Base-by-base conservation (phyloP, 2,888 invertebrate species). In the Nomada fabriciana region DNA sequence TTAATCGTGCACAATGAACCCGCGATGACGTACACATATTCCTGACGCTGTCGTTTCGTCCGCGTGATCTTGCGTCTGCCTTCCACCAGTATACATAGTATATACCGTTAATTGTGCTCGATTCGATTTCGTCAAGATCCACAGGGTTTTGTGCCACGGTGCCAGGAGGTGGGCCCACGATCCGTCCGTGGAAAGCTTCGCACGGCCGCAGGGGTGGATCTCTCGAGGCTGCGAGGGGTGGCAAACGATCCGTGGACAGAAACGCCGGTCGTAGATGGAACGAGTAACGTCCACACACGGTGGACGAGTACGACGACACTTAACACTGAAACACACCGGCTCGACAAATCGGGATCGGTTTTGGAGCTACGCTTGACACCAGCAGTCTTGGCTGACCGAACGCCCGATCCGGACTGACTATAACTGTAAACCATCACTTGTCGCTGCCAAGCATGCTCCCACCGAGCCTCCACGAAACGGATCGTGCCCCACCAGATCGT, bases 351-450 rank as follows among this genome's bases (percentile, higher is more conserved):
- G 81, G 61, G 76, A 74, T 84, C 78, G 77, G 72, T 61, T 25
- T 36, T 53, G 64, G 59, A 29, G 65, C 20, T 73, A 80, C 83
- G 78, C 72, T 67, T 78, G 80, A 64, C 76, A 78, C 84, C 69
- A 78, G 76, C 68, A 77, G 89, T 92, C 92, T 91, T 92, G 92
- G 92, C 92, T 93, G 92, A 93, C 91, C 93, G 92, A 93, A 90
- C 93, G 93, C 93, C 93, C 93, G 93, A 93, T 93, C 91, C 93
- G 93, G 93, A 94, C 93, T 94, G 93, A 94, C 93, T 93, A 93
- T 93, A 94, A 94, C 93, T 94, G 94, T 94, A 93, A 93, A 93
- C 92, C 92, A 93, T 93, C 93, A 93, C 93, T 93, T 93, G 93
- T 92, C 92, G 93, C 91, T 91, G 91, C 87, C 88, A 88, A 89